Evolutionary conservation across 2,113 vertebrate species (phyloP).

Genomic region (Rhea americana): DNA sequence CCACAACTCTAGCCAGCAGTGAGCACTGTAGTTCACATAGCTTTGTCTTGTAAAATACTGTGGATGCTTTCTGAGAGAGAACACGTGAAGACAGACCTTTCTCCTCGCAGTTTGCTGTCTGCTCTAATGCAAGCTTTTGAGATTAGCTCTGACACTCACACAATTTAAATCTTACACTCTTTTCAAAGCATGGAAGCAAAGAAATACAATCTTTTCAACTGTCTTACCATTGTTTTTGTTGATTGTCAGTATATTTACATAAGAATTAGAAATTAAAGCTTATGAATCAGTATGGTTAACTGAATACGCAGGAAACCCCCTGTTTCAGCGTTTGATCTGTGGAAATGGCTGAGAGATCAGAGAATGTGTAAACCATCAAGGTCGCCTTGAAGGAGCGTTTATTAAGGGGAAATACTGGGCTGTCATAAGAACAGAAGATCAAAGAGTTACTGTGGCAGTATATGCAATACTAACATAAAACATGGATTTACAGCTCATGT

Average conservation of each 20-base stretch:
- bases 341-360: slow-evolving; percentile 67
- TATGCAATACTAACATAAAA: slow-evolving; percentile 2
- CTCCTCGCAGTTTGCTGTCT: neutral
- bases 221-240: neutral
- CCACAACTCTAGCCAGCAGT: neutral
- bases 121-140: slow-evolving; percentile 10
- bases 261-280: slow-evolving; percentile 49
- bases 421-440: slow-evolving; percentile 49
- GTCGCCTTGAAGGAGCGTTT: slow-evolving; percentile 40
- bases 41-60: slow-evolving; percentile 7
- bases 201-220: neutral
- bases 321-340: slow-evolving; percentile 53
- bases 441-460: slow-evolving; percentile 26
- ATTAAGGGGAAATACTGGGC: slow-evolving; percentile 22
- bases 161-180: neutral
- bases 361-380: slow-evolving; percentile 41
- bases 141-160: neutral
- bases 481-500: neutral
- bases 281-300: slow-evolving; percentile 8
- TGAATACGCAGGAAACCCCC: slow-evolving; percentile 38
- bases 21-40: neutral
- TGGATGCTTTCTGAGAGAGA: neutral
- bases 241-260: slow-evolving; percentile 30
- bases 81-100: neutral
- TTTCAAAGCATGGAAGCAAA: slow-evolving; percentile 10